Conservation (phyloP, 2,888 invertebrate species). For the Sminthurinus aureus region DNA sequence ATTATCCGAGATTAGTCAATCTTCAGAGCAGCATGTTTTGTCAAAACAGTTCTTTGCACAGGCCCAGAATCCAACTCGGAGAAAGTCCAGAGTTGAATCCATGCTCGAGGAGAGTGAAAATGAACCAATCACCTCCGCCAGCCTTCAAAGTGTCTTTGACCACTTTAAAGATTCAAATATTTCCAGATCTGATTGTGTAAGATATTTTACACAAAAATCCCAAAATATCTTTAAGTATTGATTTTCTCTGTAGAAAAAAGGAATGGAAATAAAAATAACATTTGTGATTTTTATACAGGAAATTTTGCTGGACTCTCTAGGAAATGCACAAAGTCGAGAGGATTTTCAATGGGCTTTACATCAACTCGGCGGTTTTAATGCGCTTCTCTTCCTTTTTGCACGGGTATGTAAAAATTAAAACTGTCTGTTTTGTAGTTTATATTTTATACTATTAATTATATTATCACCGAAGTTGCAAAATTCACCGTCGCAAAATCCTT, state of each 20-base stretch:
- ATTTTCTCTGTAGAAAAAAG: neutral
- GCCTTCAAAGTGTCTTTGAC: conserved; percentile 52
- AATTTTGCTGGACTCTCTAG: conserved; percentile 51
- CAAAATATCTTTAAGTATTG: neutral
- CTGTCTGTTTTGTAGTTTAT: no score
- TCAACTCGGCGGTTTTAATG: conserved; percentile 58
- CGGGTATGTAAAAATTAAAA: conserved; percentile 53
- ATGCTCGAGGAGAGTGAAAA: neutral
- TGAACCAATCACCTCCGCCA: conserved; percentile 42
- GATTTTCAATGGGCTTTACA: conserved; percentile 60
- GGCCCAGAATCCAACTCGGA: neutral
- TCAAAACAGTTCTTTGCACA: neutral
- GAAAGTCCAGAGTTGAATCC: neutral
- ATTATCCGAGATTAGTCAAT: no score
- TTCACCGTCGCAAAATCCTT: no score
- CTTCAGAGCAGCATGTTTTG: neutral
- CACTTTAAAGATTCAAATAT: conserved; percentile 50
- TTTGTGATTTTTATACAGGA: conserved; percentile 45
- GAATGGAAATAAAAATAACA: neutral
- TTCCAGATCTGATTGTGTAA: conserved; percentile 51
- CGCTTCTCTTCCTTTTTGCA: conserved; percentile 56
- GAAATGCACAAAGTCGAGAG: conserved; percentile 52
- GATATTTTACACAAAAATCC: conserved; percentile 20
- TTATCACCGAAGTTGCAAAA: no score
- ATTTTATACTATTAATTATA: no score